Percentiles rank a stretch among this genome's conserved stretches.
phyloP scores from a whole-genome alignment of 30 jellyfish, hydroid and myxozoan genomes.

The Cassiopea xamachana region DNA sequence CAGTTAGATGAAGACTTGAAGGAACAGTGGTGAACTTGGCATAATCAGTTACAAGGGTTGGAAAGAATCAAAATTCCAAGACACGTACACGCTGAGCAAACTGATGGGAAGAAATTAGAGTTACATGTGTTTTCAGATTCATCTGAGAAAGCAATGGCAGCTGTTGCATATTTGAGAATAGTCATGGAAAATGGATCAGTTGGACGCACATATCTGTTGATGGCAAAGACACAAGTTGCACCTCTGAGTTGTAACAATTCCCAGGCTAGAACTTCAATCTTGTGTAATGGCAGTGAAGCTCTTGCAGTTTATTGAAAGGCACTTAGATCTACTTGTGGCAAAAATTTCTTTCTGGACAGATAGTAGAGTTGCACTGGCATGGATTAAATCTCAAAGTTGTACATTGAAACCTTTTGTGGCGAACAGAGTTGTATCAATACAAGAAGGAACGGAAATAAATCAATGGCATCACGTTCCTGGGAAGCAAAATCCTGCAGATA shows the following conservation, averaged over 20 bases:
- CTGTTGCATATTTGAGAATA: constrained; percentile 44
- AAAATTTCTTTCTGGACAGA: constrained; percentile 60
- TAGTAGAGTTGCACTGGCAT: constrained; percentile 34
- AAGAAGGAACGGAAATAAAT: constrained; percentile 13
- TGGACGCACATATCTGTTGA: constrained; percentile 7
- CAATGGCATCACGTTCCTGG: constrained; percentile 70
- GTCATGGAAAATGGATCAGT: constrained; percentile 35
- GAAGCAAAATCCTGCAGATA: constrained; percentile 56
- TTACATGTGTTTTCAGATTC: constrained; percentile 64
- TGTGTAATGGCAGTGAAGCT: constrained; percentile 49
- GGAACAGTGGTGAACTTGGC: constrained; percentile 39
- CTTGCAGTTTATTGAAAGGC: constrained; percentile 26
- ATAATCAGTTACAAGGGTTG: constrained; percentile 34
- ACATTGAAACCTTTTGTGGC: constrained; percentile 61
- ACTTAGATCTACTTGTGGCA: constrained; percentile 5
- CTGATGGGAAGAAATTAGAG: constrained; percentile 40
- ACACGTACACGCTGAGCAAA: constrained; percentile 15
- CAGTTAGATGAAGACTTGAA: constrained; percentile 32
- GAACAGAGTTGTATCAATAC: constrained; percentile 51
- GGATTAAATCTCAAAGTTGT: constrained; percentile 36
- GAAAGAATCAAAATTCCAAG: constrained; percentile 36
- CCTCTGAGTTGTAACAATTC: constrained; percentile 43
- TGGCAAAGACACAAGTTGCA: constrained; percentile 40
- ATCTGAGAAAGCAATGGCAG: constrained; percentile 65
- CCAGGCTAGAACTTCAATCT: constrained; percentile 60